Conservation (phyloP, 2,797 vertebrate genomes). For the Dermochelys coriacea region DNA sequence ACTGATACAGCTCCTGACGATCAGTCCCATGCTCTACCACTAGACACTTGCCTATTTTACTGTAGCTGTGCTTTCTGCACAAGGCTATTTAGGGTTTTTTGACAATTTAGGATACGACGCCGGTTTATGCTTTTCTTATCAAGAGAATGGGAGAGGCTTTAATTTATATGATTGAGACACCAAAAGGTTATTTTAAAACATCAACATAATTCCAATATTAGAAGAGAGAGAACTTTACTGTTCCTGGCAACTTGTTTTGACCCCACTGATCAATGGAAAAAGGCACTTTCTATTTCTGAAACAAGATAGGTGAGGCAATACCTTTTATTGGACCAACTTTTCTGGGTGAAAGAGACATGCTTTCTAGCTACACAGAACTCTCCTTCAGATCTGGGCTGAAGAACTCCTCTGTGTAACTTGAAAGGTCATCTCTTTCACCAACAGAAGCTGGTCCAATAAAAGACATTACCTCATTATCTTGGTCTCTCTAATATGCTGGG, state of each 20-base stretch:
- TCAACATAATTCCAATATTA: neutral
- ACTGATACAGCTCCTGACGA: neutral
- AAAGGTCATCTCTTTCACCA: neutral
- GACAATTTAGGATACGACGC: neutral
- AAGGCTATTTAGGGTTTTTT: neutral
- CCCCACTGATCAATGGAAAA: neutral
- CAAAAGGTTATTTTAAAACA: neutral
- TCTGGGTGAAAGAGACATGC: neutral
- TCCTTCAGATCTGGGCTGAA: neutral
- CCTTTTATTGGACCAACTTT: neutral
- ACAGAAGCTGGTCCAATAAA: neutral
- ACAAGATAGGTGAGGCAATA: neutral
- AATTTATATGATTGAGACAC: neutral
- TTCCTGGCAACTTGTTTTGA: neutral
- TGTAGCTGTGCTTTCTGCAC: neutral
- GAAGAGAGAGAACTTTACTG: neutral
- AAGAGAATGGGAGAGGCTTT: neutral
- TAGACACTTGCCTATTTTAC: neutral
- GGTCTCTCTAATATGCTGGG: neutral
- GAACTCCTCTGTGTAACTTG: neutral
- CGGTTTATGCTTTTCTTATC: neutral
- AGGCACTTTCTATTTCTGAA: neutral
- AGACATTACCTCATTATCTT: neutral
- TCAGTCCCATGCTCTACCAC: neutral
- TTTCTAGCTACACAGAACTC: neutral